Base-by-base conservation (phyloP, 2,888 invertebrate species). In the Strigamia maritima region DNA sequence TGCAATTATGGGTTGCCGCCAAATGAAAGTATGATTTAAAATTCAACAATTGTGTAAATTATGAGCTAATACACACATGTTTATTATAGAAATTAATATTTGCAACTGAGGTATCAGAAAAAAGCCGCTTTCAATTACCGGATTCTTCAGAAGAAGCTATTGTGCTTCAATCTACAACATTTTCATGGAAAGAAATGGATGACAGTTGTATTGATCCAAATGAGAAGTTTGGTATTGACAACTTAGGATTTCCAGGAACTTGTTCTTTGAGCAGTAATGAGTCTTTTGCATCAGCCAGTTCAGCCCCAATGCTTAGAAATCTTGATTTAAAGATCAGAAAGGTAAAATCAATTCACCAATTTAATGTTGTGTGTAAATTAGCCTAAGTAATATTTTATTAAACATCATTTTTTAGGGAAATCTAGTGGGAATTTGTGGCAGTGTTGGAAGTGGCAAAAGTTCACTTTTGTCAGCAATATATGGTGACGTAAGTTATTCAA, bases 361-460 rank as follows among this genome's bases (percentile, higher is more conserved):
- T n/a, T n/a, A n/a, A n/a, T n/a, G n/a, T n/a, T n/a, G n/a, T n/a
- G n/a, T n/a, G n/a, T n/a, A n/a, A n/a, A n/a, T n/a, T n/a, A n/a
- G n/a, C n/a, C n/a, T n/a, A n/a, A n/a, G n/a, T n/a, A n/a, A n/a
- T n/a, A n/a, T n/a, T n/a, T n/a, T n/a, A n/a, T n/a, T n/a, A n/a
- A n/a, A n/a, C n/a, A 87, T 2, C n/a, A n/a, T n/a, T n/a, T n/a
- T 84, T 7, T 87, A 88, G 85, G 88, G 88, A 19, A 86, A 86
- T 81, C 83, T 90, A 49, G 84, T 90, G 79, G 90, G 90, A n/a
- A 86, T 90, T 75, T 89, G 89, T 82, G 90, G 90, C 0, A 84
- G 85, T 22, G 88, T 89, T 3, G 90, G 89, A 65, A 87, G 88
- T 81, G 90, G 90, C 40, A 90, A 90, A 83, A 87, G 88, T n/a